Evolutionary conservation across 2,888 invertebrate genomes (phyloP).

Genomic region (Cheiracanthium punctorium): DNA sequence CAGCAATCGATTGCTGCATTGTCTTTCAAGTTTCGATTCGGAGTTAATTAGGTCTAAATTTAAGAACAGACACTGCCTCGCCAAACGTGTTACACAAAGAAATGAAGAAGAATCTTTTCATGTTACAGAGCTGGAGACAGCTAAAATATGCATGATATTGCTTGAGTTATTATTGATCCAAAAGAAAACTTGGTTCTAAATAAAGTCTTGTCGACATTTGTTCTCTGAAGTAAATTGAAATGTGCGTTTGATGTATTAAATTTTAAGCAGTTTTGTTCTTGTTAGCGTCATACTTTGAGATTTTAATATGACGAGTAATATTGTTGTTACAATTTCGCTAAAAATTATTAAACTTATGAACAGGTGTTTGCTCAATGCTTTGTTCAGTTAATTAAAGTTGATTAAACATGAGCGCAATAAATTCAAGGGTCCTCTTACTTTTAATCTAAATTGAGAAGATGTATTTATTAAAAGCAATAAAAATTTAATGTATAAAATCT

Average conservation of each 20-base stretch:
- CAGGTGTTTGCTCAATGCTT: no score
- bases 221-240: not conserved
- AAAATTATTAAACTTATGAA: no score
- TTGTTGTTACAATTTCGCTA: no score
- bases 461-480: no score
- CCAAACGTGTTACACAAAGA: not conserved
- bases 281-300: no score
- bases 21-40: not conserved
- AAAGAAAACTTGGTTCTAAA: not conserved
- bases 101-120: not conserved
- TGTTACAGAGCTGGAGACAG: not conserved
- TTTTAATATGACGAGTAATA: no score
- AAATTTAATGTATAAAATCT: no score
- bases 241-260: not conserved
- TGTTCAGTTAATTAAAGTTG: no score
- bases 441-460: no score
- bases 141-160: conserved; percentile 1
- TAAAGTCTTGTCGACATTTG: not conserved
- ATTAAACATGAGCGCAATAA: no score
- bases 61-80: not conserved
- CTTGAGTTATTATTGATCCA: not conserved
- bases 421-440: no score
- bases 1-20: not conserved
- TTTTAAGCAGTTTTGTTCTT: no score
- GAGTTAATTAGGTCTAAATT: conserved; percentile 15